phyloP scores from a whole-genome alignment of 2,797 vertebrate genomes.

The Sebastes alutus region DNA sequence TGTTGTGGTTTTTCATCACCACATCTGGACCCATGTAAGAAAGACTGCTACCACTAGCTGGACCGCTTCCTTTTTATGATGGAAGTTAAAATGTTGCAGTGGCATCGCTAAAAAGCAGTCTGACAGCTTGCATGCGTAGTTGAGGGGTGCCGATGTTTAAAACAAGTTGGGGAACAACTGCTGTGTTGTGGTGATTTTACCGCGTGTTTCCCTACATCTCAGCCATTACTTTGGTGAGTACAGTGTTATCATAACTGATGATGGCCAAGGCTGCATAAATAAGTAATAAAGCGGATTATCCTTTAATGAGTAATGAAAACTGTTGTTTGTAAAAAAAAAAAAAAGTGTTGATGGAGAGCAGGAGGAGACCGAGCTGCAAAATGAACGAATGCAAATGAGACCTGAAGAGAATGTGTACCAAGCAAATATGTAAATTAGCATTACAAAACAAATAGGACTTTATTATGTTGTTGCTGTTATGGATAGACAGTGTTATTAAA shows the following conservation, averaged over 20 bases:
- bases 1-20: not conserved
- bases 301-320: not conserved
- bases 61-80: not conserved
- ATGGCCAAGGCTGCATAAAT: not conserved
- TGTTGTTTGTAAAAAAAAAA: not conserved
- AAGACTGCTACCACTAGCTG: not conserved
- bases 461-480: constrained; percentile 22
- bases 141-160: not conserved
- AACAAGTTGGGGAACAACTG: not conserved
- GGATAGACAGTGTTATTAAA: constrained; percentile 12
- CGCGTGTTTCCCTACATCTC: not conserved
- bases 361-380: not conserved
- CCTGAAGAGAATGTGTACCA: not conserved
- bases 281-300: not conserved
- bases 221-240: not conserved
- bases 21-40: not conserved
- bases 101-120: not conserved
- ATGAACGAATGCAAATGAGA: constrained; percentile 21
- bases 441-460: constrained; percentile 1
- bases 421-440: constrained; percentile 25
- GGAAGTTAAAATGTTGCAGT: too few relatives aligned
- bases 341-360: not conserved
- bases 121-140: not conserved
- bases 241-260: not conserved
- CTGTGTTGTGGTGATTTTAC: not conserved